phyloP scores from a whole-genome alignment of 2,888 invertebrate species.

The Marasmarcha lunaedactyla region DNA sequence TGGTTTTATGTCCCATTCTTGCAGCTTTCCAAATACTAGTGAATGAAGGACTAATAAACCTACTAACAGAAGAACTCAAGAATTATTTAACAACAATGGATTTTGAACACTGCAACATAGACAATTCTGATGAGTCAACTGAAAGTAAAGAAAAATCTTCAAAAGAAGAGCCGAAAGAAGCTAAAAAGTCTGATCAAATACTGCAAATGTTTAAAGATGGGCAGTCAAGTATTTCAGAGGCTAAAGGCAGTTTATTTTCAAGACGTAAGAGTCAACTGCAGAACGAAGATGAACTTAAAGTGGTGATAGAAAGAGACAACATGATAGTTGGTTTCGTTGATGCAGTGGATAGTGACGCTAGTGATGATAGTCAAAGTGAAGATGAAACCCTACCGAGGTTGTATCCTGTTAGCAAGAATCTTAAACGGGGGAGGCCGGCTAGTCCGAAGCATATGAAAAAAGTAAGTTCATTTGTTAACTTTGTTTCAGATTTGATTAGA shows the following conservation, averaged over 20 bases:
- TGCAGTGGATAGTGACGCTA: constrained; percentile 44
- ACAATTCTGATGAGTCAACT: constrained; percentile 19
- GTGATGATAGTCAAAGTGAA: constrained; percentile 46
- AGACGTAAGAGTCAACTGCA: constrained; percentile 35
- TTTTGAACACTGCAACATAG: constrained; percentile 40
- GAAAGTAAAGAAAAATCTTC: constrained; percentile 20
- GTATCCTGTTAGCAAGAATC: constrained; percentile 26
- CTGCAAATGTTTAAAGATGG: not conserved
- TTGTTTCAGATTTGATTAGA: constrained; percentile 1
- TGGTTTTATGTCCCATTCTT: no score
- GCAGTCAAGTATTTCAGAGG: not conserved
- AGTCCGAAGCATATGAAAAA: constrained; percentile 39
- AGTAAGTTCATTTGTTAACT: constrained; percentile 21
- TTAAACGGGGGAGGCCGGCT: constrained; percentile 38
- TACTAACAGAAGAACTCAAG: constrained; percentile 50
- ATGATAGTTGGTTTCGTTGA: constrained; percentile 60
- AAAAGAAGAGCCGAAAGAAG: constrained; percentile 8
- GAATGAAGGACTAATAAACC: constrained; percentile 48
- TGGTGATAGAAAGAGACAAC: constrained; percentile 59
- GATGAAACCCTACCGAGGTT: constrained; percentile 23
- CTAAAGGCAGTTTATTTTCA: constrained; percentile 23
- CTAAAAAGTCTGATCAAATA: constrained; percentile 7
- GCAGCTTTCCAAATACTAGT: constrained; percentile 59
- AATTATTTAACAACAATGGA: constrained; percentile 48
- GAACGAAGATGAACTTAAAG: constrained; percentile 46